Evolutionary conservation across 2,888 invertebrate genomes (phyloP).

Genomic region (Folsomia manolachei): DNA sequence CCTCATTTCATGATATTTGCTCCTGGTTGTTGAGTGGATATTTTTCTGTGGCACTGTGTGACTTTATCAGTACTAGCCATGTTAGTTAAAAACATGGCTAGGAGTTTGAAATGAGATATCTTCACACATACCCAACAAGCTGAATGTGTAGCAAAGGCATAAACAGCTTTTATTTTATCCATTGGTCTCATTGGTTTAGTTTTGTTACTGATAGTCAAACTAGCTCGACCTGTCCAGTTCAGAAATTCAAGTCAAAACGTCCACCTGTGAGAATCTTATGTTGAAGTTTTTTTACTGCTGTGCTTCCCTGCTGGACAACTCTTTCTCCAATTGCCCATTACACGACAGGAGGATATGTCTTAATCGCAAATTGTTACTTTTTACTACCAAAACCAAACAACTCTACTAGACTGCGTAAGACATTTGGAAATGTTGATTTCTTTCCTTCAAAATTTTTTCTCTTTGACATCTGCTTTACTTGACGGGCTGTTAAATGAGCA

Average conservation of each 20-base stretch:
- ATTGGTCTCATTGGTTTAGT: background rate
- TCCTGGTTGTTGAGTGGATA: no score
- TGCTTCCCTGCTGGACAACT: background rate
- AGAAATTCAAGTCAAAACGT: no score
- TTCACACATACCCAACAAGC: background rate
- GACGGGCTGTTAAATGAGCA: background rate
- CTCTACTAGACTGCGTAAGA: background rate
- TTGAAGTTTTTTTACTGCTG: background rate
- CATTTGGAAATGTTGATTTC: background rate
- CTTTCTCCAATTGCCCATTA: slow-evolving; percentile 15
- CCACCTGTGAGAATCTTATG: no score
- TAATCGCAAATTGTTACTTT: slow-evolving; percentile 22
- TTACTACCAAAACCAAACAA: no score
- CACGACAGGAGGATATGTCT: slow-evolving; percentile 23
- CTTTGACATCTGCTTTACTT: background rate
- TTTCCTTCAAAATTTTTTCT: background rate
- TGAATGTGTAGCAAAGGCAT: background rate
- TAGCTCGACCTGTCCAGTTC: slow-evolving; percentile 2
- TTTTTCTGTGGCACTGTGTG: background rate
- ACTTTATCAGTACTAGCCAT: no score
- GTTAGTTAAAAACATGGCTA: no score
- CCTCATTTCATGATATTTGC: background rate
- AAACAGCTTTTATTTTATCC: background rate
- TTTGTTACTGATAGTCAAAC: background rate
- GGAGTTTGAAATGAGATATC: no score